phyloP scores from a whole-genome alignment of 2,888 invertebrate genomes.

The Tenthredo distinguenda region DNA sequence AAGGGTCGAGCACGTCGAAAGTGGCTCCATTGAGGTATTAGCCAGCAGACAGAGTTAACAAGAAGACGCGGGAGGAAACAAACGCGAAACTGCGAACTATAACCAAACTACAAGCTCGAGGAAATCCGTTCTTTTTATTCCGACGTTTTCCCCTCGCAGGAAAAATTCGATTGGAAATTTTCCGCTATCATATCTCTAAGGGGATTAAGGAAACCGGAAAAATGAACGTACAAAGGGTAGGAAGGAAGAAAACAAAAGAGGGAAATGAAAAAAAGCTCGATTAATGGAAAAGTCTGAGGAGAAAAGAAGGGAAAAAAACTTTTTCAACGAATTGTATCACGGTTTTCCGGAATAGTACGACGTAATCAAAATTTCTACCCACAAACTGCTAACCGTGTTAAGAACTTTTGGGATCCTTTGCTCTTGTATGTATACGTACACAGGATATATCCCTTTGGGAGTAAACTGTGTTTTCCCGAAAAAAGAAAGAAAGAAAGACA shows the following conservation, averaged over 20 bases:
- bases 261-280: not conserved
- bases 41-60: constrained; percentile 40
- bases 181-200: not conserved
- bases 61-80: constrained; percentile 15
- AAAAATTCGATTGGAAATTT: not conserved
- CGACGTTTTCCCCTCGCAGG: not conserved
- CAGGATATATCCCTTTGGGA: constrained; percentile 34
- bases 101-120: not conserved
- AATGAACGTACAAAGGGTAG: not conserved
- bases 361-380: constrained; percentile 45
- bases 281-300: not conserved
- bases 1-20: constrained; percentile 28
- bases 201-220: not conserved
- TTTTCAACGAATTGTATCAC: not conserved
- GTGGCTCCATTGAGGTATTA: constrained; percentile 43
- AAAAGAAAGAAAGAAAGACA: not conserved
- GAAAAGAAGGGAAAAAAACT: not conserved
- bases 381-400: constrained; percentile 44
- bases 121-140: not conserved
- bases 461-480: not conserved
- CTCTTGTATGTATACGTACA: not conserved
- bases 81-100: not conserved
- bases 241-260: not conserved
- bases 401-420: constrained; percentile 29
- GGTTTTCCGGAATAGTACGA: constrained; percentile 8